Evolutionary conservation across 2,797 vertebrate genomes (phyloP).

Genomic region (Platalea minor): DNA sequence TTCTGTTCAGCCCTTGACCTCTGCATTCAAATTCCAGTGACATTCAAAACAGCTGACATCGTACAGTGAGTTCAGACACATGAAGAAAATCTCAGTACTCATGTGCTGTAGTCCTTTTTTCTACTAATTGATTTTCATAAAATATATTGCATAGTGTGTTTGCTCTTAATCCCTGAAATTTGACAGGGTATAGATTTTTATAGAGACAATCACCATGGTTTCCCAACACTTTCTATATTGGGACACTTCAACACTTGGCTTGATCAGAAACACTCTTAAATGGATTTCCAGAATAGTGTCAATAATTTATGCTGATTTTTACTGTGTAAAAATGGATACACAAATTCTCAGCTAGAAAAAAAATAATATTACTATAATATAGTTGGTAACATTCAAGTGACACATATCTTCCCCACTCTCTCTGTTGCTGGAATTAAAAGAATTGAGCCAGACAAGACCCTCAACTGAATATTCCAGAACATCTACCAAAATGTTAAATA

Average conservation of each 20-base stretch:
- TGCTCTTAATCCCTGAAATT: conserved; percentile 18
- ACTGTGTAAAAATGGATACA: background rate
- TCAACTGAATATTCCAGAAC: background rate
- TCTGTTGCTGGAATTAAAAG: background rate
- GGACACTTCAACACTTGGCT: background rate
- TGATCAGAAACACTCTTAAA: conserved; percentile 17
- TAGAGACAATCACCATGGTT: conserved; percentile 39
- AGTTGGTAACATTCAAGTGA: background rate
- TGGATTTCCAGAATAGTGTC: background rate
- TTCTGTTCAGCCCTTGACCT: background rate
- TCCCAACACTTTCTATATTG: conserved; percentile 15
- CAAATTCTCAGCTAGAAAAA: background rate
- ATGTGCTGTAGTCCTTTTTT: background rate
- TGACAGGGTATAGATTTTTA: conserved; percentile 34
- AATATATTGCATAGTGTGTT: background rate
- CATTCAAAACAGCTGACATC: background rate
- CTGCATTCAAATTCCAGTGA: background rate
- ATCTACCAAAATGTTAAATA: background rate
- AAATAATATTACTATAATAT: background rate
- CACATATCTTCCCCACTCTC: background rate
- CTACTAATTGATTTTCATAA: background rate
- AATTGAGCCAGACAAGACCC: background rate
- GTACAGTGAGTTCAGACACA: background rate
- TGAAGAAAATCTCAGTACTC: background rate
- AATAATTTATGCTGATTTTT: background rate